Base-by-base conservation (phyloP, 2,797 vertebrate species). In the Gouania willdenowi region DNA sequence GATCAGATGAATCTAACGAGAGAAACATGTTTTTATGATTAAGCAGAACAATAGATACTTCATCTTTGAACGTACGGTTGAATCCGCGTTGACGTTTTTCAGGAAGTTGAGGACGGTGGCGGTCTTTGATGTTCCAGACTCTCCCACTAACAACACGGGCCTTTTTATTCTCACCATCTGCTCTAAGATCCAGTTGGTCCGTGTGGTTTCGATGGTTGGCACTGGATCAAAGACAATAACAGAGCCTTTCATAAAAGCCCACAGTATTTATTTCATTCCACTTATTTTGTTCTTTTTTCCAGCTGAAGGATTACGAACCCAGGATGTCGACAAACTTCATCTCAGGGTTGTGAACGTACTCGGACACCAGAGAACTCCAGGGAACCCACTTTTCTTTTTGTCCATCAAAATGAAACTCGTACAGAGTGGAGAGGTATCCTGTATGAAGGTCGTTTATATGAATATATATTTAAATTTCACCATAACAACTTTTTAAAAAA, bases 81-180 rank as follows among this genome's bases (percentile, higher is more conserved):
- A 46, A 4, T 97, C 92, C 28, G 66, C 51, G 24, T 85, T 77
- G 11, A 95, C 79, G 11, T 85, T 87, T 61, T 72, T 94, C 5
- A 98, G 84, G 75, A 97, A 95, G 81, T 93, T 97, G 63, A 88
- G 90, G 41, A 94, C 92, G 1, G 94, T 97, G 34, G 96, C 93
- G 3, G 95, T 98, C 77, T 99, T 99, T 10, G 94, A 99, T 10
- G 96, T 97, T 10, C 96, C 97, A 0, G 92, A 95, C 74, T 97
- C 95, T 35, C 97, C 97, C 7, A 98, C 93, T 19, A 97, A 80
- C 23, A 98, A 81, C 39, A 97, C 89, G 0, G 94, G 92, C 3
- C 82, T 86, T 56, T 92, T 96, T 18, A 89, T 88, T 72, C 89
- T 95, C 6, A 94, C 89, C 92, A 94, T 94, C 64, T 93, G 92